Evolutionary conservation across 2,797 vertebrate species (phyloP), one percentile per base, ranked within the genome.

Genomic region (Coregonus ussuriensis): DNA sequence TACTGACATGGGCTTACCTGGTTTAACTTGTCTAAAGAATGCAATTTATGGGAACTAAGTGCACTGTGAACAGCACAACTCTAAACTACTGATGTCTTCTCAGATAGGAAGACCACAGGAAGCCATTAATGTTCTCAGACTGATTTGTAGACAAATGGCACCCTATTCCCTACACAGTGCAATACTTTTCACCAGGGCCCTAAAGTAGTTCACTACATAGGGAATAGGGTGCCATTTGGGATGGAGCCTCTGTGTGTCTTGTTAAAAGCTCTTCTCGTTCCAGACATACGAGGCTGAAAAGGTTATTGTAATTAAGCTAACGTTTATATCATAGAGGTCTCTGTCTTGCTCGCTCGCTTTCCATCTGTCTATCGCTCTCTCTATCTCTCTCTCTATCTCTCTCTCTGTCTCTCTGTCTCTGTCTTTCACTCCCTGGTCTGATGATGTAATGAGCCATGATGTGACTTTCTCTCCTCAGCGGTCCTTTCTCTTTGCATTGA

Each of bases 11-110:
- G 51, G 31, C 18, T 15, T 5, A 14, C 37, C 63, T 76, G 67
- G 33, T 76, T 54, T 54, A 76, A 76, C 33, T 29, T 59, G 67
- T 68, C 15, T 68, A 11, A 15, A 37, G 33, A 53, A 52, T 72
- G 21, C 9, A 51, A 53, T 72, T 72, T 31, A 72, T 72, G 71
- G 4, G 29, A 51, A 72, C 47, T 72, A 29, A 53, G 25, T 29
- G 21, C n/a, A 54, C 47, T n/a, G 37, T 3, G 69, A 21, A 71
- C 18, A 51, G 69, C 37, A 51, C 69, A 51, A n/a, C 69, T 47
- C 69, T 47, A 11, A 52, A 71, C 41, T 21, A 35, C 29, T 56
- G 52, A 73, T 62, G 72, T 73, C 72, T 73, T 16, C 5, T 73
- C 16, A 59, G 72, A 35, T 73, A 18, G 37, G 72, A 18, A 59